Evolutionary conservation across 2,888 invertebrate species (phyloP).

Genomic region (Pollenia griseotomentosa): DNA sequence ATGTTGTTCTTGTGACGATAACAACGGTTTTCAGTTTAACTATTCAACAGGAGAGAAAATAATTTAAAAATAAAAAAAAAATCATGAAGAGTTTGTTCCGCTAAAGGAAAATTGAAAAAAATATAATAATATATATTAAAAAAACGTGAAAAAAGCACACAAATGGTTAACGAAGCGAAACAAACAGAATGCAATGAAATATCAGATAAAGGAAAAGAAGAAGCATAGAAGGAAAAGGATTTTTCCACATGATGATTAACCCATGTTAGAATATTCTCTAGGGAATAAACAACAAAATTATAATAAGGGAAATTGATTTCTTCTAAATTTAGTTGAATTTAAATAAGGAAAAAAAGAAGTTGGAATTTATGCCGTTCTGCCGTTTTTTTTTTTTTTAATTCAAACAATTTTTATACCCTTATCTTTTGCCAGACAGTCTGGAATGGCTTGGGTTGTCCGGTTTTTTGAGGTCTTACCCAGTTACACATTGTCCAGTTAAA

Average conservation of each 20-base stretch:
- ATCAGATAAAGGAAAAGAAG: neutral
- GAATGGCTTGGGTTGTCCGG: too few relatives aligned
- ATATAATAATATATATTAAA: neutral
- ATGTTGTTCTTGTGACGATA: slow-evolving; percentile 49
- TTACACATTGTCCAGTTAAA: too few relatives aligned
- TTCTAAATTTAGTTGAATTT: too few relatives aligned
- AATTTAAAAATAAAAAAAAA: slow-evolving; percentile 56
- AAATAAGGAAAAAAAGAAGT: too few relatives aligned
- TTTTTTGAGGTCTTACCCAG: too few relatives aligned
- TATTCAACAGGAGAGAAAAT: slow-evolving; percentile 61
- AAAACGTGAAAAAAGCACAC: slow-evolving; percentile 19
- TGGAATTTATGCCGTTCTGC: too few relatives aligned
- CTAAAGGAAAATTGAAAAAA: slow-evolving; percentile 24
- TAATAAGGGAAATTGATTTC: too few relatives aligned
- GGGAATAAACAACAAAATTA: too few relatives aligned
- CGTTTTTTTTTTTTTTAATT: too few relatives aligned
- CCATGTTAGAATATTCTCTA: neutral
- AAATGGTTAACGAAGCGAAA: slow-evolving; percentile 66
- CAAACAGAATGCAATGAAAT: slow-evolving; percentile 52
- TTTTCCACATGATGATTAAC: slow-evolving; percentile 37
- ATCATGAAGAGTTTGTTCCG: slow-evolving; percentile 69
- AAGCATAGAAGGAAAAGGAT: slow-evolving; percentile 31
- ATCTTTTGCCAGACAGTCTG: too few relatives aligned
- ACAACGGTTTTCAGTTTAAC: slow-evolving; percentile 63
- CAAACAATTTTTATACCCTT: too few relatives aligned